Evolutionary conservation across 2,113 vertebrate species (phyloP), one percentile per base, ranked within the genome.

Genomic region (Macheiramphus alcinus): DNA sequence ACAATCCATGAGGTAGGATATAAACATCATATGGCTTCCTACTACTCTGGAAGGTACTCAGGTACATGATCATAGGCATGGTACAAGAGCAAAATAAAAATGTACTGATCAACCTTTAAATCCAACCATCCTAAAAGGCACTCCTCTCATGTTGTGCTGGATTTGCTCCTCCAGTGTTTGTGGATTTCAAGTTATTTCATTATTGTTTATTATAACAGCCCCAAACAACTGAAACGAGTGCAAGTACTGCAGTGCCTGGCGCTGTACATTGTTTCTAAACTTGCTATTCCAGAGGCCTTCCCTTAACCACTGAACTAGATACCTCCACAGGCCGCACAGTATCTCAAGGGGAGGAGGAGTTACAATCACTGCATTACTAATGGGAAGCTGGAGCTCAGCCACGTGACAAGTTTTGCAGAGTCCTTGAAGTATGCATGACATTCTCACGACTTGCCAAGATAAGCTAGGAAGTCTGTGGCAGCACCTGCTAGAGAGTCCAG

Each of bases 11-110:
- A 92, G 81, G 79, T 52, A 82, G 59, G 67, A 86, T 88, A 12
- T 78, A 91, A 94, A 93, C 94, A 93, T 92, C 74, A 43, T 48
- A 68, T 80, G 86, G 88, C 75, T 96, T 71, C 59, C 80, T 83
- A 1, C 86, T 93, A 86, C 81, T 72, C 70, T 88, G 86, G 66
- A 36, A 86, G 53, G 47, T 36, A 50, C 8, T 75, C 34, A 40
- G 66, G 21, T 48, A 25, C 16, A 9, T 27, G n/a, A 87, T 79
- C 52, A 52, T 15, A 58, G 66, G 23, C 66, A 56, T 21, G 71
- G 13, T 55, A 34, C 58, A 58, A 66, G 40, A 76, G 27, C 29
- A 85, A 31, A 27, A 45, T 22, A 38, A 83, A 86, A 82, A 72
- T 22, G 13, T 4, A 42, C 34, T 42, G 74, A 27, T 62, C 0